These are phyloP conservation scores for Drosophila lowei DNA, from an alignment of 1,140 invertebrate genomes.

Conservation along the genomic window DNA sequence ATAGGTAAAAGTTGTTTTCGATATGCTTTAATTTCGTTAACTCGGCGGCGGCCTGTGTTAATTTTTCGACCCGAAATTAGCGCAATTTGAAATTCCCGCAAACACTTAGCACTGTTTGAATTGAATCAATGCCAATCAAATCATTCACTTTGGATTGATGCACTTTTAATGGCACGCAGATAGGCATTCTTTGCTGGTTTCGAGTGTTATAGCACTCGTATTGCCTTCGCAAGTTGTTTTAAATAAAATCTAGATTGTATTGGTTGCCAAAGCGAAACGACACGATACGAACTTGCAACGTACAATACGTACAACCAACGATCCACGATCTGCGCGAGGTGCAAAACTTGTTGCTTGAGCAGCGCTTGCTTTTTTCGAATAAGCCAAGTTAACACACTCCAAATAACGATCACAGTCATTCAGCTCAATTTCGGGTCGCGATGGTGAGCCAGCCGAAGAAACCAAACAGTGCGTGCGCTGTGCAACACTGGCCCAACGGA, in stretches of 20 bases:
- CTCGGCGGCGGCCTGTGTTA: slow-evolving; percentile 35
- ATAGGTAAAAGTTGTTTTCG: slow-evolving; percentile 78
- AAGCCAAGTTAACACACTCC: too few species aligned
- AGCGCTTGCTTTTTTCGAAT: too few species aligned
- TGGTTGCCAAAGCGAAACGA: slow-evolving; percentile 44
- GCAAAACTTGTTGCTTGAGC: slow-evolving; percentile 60
- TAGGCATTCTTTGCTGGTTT: slow-evolving; percentile 7
- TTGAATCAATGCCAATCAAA: slow-evolving; percentile 44
- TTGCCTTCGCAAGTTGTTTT: slow-evolving; percentile 16
- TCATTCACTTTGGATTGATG: slow-evolving; percentile 40
- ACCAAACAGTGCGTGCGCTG: too few species aligned
- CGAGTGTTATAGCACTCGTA: not conserved
- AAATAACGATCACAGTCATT: too few species aligned
- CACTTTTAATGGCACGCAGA: slow-evolving; percentile 35
- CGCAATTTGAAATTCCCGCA: slow-evolving; percentile 37
- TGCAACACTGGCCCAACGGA: too few species aligned
- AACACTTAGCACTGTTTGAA: slow-evolving; percentile 28
- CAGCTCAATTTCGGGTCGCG: too few species aligned
- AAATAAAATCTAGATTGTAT: slow-evolving; percentile 15
- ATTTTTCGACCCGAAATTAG: slow-evolving; percentile 51
- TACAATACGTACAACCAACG: slow-evolving; percentile 5
- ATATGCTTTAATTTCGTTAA: slow-evolving; percentile 55
- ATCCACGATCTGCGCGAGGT: slow-evolving; percentile 36
- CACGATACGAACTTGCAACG: slow-evolving; percentile 22
- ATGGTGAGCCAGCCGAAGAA: too few species aligned